phyloP scores from a whole-genome alignment of 2,113 vertebrate genomes.

The Ictidomys tridecemlineatus region DNA sequence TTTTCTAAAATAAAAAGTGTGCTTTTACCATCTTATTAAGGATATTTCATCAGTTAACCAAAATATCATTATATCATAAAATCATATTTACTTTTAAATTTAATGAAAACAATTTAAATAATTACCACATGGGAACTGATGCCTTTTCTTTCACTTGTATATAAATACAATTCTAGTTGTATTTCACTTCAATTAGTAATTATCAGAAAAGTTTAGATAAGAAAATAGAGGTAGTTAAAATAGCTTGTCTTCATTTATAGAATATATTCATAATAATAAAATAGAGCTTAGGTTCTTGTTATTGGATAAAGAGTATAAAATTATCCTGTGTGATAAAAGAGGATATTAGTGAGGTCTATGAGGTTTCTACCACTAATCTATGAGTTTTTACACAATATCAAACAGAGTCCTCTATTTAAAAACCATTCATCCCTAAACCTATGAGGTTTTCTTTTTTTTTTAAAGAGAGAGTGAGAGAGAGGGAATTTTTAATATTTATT shows the following conservation, averaged over 20 bases:
- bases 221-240: constrained; percentile 46
- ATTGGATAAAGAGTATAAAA: constrained; percentile 7
- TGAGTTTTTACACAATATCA: neutral
- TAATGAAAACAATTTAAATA: neutral
- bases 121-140: neutral
- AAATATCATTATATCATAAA: constrained; percentile 11
- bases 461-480: too few relatives aligned
- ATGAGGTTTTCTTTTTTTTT: neutral
- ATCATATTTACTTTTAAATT: constrained; percentile 33
- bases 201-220: neutral
- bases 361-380: constrained; percentile 25
- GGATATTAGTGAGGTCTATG: constrained; percentile 3
- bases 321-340: constrained; percentile 44
- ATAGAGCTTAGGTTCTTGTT: constrained; percentile 34
- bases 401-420: neutral
- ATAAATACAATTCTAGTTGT: neutral
- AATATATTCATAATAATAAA: constrained; percentile 8
- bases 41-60: constrained; percentile 23
- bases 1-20: constrained; percentile 55
- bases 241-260: neutral
- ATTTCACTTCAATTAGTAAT: constrained; percentile 48
- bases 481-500: too few relatives aligned
- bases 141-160: neutral
- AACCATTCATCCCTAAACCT: neutral
- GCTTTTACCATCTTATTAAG: neutral